Conservation (phyloP, 1,140 invertebrate genomes). For the Pachyrhynchus sulphureomaculatus region DNA sequence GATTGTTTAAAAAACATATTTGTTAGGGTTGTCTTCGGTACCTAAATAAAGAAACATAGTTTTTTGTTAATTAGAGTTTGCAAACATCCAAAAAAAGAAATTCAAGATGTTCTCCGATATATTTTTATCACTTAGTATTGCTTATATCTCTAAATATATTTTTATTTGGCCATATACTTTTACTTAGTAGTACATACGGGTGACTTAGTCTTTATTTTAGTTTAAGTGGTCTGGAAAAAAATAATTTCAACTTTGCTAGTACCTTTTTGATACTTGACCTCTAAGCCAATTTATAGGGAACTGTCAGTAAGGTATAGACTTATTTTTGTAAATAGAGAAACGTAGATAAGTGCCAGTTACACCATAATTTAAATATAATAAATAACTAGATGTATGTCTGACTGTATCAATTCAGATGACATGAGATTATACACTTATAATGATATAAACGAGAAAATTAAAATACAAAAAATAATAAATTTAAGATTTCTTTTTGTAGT, state of each 20-base stretch:
- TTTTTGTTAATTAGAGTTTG: no score
- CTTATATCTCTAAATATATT: neutral
- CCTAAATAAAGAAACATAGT: no score
- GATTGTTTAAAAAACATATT: no score
- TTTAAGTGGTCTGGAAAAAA: neutral
- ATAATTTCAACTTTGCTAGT: neutral
- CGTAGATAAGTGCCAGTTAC: slow-evolving; percentile 49
- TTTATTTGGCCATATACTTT: neutral
- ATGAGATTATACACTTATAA: slow-evolving; percentile 18
- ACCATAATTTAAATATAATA: slow-evolving; percentile 30
- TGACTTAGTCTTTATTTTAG: neutral
- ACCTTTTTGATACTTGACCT: neutral
- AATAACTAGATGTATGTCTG: slow-evolving; percentile 25
- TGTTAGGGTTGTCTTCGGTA: no score
- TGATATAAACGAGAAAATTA: neutral
- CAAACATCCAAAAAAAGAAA: no score
- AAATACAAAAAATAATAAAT: neutral
- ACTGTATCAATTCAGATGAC: slow-evolving; percentile 6
- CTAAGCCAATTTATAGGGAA: slow-evolving; percentile 2
- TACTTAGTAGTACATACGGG: slow-evolving; percentile 1
- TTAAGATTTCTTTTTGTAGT: slow-evolving; percentile 21
- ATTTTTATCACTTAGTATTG: no score
- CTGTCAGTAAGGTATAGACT: slow-evolving; percentile 43
- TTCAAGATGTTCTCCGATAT: no score
- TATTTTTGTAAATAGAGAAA: slow-evolving; percentile 50